A percentile compares a stretch with the other conserved stretches of the same genome.
Conservation (phyloP, 2,888 invertebrate genomes). For the Callosobruchus maculatus region DNA sequence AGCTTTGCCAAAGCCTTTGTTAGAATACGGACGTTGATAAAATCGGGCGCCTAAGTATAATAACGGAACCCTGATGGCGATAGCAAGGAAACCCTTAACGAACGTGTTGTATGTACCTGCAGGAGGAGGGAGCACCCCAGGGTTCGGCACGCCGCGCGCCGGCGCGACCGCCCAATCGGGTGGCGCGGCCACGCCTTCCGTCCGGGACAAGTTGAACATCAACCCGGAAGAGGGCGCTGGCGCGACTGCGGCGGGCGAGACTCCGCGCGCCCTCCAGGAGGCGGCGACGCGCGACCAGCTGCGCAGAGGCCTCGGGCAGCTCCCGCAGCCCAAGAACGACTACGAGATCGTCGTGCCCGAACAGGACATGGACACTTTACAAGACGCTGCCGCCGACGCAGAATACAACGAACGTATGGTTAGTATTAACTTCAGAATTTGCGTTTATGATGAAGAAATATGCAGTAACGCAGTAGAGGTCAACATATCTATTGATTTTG, state of each 20-base stretch:
- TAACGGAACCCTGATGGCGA: no score
- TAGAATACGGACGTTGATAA: no score
- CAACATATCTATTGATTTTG: background rate
- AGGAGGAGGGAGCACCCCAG: conserved; percentile 53
- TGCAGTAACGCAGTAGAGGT: no score
- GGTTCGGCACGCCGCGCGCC: conserved; percentile 56
- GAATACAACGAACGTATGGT: conserved; percentile 24
- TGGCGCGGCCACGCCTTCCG: conserved; percentile 58
- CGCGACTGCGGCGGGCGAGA: conserved; percentile 62
- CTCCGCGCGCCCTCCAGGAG: conserved; percentile 60
- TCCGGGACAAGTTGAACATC: conserved; percentile 91
- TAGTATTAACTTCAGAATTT: no score
- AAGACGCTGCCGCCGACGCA: conserved; percentile 48
- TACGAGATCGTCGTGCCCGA: conserved; percentile 98
- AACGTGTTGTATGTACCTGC: no score
- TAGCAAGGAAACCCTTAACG: no score
- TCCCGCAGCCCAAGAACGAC: conserved; percentile 93
- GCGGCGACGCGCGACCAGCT: conserved; percentile 70
- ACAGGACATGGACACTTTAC: conserved; percentile 55
- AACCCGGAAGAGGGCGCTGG: conserved; percentile 77
- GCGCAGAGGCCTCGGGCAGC: conserved; percentile 69
- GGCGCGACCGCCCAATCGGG: conserved; percentile 41
- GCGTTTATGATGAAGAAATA: no score
- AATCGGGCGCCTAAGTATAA: no score
- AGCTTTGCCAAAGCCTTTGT: no score